Base-by-base conservation (phyloP, 64 coral and sea anemone species). In the Stylophora pistillata region DNA sequence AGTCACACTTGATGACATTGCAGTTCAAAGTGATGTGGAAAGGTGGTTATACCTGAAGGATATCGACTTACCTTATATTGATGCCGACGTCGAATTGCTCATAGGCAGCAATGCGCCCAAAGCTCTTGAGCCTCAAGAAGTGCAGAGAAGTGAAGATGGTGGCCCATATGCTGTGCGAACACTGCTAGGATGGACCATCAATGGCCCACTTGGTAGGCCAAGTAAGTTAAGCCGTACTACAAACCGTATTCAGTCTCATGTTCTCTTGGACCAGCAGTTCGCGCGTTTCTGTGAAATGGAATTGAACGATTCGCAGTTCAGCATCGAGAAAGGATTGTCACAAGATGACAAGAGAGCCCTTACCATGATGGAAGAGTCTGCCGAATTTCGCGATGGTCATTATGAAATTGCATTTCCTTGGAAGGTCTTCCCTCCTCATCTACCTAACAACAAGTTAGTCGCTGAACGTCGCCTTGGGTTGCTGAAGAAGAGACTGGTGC, bases 321-420 rank as follows among this genome's bases (percentile, higher is more conserved):
- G 87, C n/a, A n/a, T n/a, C n/a, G n/a, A n/a, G n/a, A n/a, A n/a
- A n/a, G n/a, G n/a, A n/a, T n/a, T n/a, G n/a, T 89, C 87, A 2
- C 74, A 79, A 30, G 87, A 89, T 13, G 74, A 89, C 30, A 66
- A 64, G 55, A 77, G 32, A 34, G 87, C 87, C 15, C 75, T 89
- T 12, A 5, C 20, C 52, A 53, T 77, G 9, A 89, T 79, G 56
- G 73, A 89, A 52, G 59, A 89, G 27, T 89, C 87, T 23, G 87
- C 18, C 13, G 59, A 66, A 28, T 37, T 79, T 58, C 20, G 55
- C 10, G 77, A 89, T 57, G 88, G 76, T 34, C 76, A 72, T 81
- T 89, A 89, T 66, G 76, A 89, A 78, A 78, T 89, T 29, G 88
- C 88, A 14, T 77, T 81, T 20, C 88, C 88, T 29, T 88, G 86